phyloP scores from a whole-genome alignment of 2,888 invertebrate genomes.

The Synergus japonicus region DNA sequence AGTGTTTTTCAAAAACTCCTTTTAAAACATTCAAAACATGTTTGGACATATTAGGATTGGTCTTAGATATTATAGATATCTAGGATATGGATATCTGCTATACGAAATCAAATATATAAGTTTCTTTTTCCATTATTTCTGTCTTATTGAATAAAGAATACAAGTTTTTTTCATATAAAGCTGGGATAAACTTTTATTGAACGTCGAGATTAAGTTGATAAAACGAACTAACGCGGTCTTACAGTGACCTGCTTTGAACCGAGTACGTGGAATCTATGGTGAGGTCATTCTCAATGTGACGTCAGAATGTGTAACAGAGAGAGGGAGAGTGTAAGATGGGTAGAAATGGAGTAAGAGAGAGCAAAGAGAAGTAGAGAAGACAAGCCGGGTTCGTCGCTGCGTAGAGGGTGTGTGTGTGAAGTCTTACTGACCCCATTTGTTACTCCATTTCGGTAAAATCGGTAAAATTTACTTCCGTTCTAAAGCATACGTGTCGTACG shows the following conservation, averaged over 20 bases:
- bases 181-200: constrained; percentile 4
- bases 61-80: too few relatives aligned
- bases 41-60: too few relatives aligned
- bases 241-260: constrained; percentile 45
- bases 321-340: background rate
- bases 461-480: constrained; percentile 10
- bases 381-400: constrained; percentile 47
- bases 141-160: background rate
- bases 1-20: background rate
- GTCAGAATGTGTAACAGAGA: constrained; percentile 41
- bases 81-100: too few relatives aligned
- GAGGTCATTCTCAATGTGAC: constrained; percentile 51
- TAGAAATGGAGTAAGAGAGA: constrained; percentile 4
- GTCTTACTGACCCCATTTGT: constrained; percentile 53
- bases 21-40: background rate
- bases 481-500: constrained; percentile 20
- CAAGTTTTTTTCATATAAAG: background rate
- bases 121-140: background rate
- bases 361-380: constrained; percentile 27
- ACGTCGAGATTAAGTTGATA: constrained; percentile 6
- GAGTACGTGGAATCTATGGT: constrained; percentile 46
- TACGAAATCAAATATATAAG: background rate
- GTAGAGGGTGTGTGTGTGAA: constrained; percentile 42
- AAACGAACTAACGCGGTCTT: constrained; percentile 35
- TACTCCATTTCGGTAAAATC: constrained; percentile 46